Base-by-base conservation (phyloP, 1,140 invertebrate genomes). In the Drosophila arizonae region DNA sequence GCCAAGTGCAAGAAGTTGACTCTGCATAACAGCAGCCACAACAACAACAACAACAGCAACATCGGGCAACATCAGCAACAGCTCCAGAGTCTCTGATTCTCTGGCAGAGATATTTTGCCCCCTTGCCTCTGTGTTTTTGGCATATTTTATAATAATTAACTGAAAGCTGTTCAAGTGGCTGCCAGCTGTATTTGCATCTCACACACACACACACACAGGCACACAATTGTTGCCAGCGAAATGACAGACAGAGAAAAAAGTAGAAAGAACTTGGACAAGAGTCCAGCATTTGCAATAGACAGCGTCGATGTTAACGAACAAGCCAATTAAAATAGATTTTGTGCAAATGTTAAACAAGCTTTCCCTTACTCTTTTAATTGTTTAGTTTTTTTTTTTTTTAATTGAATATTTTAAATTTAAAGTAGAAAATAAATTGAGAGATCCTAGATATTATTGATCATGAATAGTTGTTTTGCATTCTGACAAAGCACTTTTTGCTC, bases 71-170 rank as follows among this genome's bases (percentile, higher is more conserved):
- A 13, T 28, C 28, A 17, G 13, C 51, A 36, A 21, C 51, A 36
- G n/a, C 24, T 26, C 4, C 41, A 46, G 33, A n/a, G 11, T 56
- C 39, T 33, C 39, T 55, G 45, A n/a, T 8, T 56, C 39, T 33
- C 39, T 15, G 24, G 8, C 26, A 33, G 26, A 15, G 43, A 15
- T 41, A 13, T n/a, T 21, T 48, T n/a, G 15, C 15, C 24, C 11
- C n/a, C 1, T 6, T 24, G 39, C 8, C 17, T 60, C 24, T 57
- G 54, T 51, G 70, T 54, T 45, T 61, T 72, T 67, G 61, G 50
- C 64, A 68, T 70, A 70, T 64, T 70, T 70, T 58, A 60, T 72
- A 76, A 72, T 85, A 82, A 82, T 79, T 84, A 82, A 84, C 81
- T 79, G 51, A 33, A 41, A 61, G 62, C 78, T 77, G 70, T 63